A percentile compares a stretch with the other conserved stretches of the same genome.
Evolutionary conservation across 2,888 invertebrate genomes (phyloP).

Genomic region (Smittia sp.): DNA sequence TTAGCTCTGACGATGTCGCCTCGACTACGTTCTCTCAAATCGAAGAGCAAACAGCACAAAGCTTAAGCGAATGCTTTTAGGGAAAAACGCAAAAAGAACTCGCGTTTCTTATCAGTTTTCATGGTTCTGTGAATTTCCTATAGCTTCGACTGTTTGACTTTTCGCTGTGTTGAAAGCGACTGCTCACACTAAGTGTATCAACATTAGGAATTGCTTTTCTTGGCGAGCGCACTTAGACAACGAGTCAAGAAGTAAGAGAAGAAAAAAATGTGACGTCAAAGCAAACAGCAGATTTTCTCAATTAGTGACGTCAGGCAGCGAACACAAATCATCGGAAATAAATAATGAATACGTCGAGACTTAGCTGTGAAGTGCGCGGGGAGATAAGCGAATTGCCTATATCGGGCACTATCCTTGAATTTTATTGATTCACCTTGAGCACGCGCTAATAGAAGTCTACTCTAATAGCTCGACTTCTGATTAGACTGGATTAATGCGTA

Average conservation of each 20-base stretch:
- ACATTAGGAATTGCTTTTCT: not conserved
- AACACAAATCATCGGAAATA: not conserved
- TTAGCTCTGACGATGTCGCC: no score
- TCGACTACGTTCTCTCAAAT: not conserved
- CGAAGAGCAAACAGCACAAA: no score
- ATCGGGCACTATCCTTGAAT: not conserved
- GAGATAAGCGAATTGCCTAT: conserved; percentile 1
- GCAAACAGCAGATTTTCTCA: not conserved
- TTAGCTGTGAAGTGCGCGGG: not conserved
- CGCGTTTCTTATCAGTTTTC: not conserved
- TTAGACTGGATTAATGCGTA: no score
- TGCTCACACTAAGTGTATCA: not conserved
- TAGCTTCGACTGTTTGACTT: not conserved
- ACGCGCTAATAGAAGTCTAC: not conserved
- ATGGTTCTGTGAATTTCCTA: not conserved
- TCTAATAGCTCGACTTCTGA: not conserved
- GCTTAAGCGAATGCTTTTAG: no score
- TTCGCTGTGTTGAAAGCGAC: not conserved
- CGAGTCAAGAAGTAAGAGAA: not conserved
- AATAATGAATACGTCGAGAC: not conserved
- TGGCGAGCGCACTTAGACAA: not conserved
- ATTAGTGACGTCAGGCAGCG: not conserved
- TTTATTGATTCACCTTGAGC: not conserved
- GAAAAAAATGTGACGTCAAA: conserved; percentile 1
- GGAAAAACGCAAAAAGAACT: not conserved